A percentile compares a stretch with the other conserved stretches of the same genome.
Conservation (phyloP, 2,888 invertebrate genomes). For the Netelia fuscicornis region DNA sequence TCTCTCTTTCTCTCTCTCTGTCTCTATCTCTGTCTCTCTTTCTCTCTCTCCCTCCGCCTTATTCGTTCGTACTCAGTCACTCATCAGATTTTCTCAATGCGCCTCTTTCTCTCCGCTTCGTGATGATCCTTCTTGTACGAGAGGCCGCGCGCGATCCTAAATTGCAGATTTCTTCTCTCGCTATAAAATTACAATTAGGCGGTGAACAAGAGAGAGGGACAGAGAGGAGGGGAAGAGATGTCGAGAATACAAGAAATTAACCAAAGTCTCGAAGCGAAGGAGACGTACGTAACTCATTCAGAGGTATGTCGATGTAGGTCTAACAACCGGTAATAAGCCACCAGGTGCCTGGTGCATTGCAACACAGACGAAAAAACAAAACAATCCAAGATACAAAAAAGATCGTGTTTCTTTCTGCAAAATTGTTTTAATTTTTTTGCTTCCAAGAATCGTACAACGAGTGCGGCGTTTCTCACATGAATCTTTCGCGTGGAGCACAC, state of each 20-base stretch:
- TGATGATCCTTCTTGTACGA: slow-evolving; percentile 52
- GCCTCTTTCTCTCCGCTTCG: slow-evolving; percentile 40
- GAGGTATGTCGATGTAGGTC: not conserved
- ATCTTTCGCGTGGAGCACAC: slow-evolving; percentile 24
- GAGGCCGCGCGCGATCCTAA: slow-evolving; percentile 59
- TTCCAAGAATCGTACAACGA: slow-evolving; percentile 30
- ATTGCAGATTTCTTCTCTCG: slow-evolving; percentile 67
- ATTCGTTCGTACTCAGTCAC: slow-evolving; percentile 27
- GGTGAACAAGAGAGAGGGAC: slow-evolving; percentile 39
- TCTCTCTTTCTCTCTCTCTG: slow-evolving; percentile 32
- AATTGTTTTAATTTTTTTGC: not conserved
- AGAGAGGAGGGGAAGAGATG: slow-evolving; percentile 21
- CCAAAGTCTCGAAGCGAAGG: not conserved
- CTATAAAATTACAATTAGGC: slow-evolving; percentile 72
- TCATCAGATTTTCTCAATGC: slow-evolving; percentile 46
- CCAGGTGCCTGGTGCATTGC: not conserved
- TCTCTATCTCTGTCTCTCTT: slow-evolving; percentile 27
- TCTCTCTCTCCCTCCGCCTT: slow-evolving; percentile 35
- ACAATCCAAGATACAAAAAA: slow-evolving; percentile 19
- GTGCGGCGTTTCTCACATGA: slow-evolving; percentile 53
- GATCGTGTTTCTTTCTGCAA: slow-evolving; percentile 27
- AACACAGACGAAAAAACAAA: slow-evolving; percentile 7
- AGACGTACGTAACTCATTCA: slow-evolving; percentile 20
- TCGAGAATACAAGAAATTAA: slow-evolving; percentile 14
- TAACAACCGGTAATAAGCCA: slow-evolving; percentile 33